Conservation (phyloP, 2,888 invertebrate genomes). For the Sycophila texana region DNA sequence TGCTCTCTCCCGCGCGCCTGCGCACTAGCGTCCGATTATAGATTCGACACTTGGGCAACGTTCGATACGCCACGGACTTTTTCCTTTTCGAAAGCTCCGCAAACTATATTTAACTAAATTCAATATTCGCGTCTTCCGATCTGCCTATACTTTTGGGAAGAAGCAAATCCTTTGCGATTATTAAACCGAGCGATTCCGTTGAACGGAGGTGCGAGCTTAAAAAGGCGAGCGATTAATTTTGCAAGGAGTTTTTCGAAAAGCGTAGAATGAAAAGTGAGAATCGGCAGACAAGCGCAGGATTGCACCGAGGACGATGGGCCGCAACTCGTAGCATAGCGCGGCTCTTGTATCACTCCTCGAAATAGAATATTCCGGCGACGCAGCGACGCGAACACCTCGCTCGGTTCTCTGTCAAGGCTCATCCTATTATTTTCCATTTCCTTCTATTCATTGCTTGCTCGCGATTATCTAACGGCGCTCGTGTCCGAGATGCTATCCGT, state of each 20-base stretch:
- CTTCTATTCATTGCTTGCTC: constrained; percentile 16
- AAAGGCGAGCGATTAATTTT: no score
- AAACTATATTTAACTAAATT: no score
- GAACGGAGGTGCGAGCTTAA: no score
- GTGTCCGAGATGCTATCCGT: no score
- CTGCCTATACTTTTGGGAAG: no score
- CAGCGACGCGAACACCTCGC: constrained; percentile 6
- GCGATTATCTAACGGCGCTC: constrained; percentile 40
- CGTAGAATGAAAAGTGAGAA: no score
- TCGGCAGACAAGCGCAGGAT: constrained; percentile 8
- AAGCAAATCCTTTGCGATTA: no score
- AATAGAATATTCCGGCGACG: constrained; percentile 40
- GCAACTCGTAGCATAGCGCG: constrained; percentile 16
- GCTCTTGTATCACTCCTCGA: constrained; percentile 43
- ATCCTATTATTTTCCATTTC: constrained; percentile 51
- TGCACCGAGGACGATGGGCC: not conserved
- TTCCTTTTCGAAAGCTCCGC: no score
- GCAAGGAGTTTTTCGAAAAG: no score
- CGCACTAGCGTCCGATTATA: not conserved
- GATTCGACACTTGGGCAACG: not conserved
- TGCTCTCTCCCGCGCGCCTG: not conserved
- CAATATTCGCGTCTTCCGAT: no score
- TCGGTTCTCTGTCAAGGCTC: constrained; percentile 27
- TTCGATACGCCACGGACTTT: no score
- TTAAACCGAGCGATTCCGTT: no score